phyloP scores from a whole-genome alignment of 2,888 invertebrate species.

The Polyploca ridens region DNA sequence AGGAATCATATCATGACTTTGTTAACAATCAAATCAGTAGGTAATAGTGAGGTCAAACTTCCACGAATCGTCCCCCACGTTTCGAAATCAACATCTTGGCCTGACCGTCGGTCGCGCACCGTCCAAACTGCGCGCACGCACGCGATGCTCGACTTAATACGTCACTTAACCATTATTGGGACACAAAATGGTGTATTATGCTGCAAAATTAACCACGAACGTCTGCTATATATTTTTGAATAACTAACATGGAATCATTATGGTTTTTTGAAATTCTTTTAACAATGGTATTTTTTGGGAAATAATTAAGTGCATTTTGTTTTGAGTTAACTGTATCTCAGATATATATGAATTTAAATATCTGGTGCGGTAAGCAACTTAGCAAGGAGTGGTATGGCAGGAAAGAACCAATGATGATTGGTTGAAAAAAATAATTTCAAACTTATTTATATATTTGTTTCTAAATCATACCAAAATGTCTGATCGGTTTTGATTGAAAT shows the following conservation, averaged over 20 bases:
- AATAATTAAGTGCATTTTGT: background rate
- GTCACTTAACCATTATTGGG: constrained; percentile 30
- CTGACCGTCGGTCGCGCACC: background rate
- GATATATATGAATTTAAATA: no score
- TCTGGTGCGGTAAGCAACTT: no score
- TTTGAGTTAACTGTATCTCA: background rate
- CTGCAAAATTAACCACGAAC: constrained; percentile 10
- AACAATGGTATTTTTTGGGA: background rate
- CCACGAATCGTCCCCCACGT: constrained; percentile 18
- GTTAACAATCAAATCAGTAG: constrained; percentile 2
- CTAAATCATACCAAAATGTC: no score
- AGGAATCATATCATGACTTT: background rate
- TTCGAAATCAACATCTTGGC: constrained; percentile 20
- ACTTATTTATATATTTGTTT: no score
- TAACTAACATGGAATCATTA: background rate
- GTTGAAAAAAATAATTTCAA: no score
- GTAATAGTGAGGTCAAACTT: constrained; percentile 10
- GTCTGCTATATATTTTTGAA: background rate
- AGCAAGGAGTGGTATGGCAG: no score
- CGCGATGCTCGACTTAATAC: constrained; percentile 52
- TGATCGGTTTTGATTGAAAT: no score
- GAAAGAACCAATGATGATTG: no score
- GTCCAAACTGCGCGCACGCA: constrained; percentile 42
- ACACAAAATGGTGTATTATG: constrained; percentile 8
- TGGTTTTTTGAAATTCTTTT: background rate